These are phyloP conservation scores for Crocodylus rhombifer DNA, from an alignment of 2,797 vertebrate genomes.

Conservation along the genomic window DNA sequence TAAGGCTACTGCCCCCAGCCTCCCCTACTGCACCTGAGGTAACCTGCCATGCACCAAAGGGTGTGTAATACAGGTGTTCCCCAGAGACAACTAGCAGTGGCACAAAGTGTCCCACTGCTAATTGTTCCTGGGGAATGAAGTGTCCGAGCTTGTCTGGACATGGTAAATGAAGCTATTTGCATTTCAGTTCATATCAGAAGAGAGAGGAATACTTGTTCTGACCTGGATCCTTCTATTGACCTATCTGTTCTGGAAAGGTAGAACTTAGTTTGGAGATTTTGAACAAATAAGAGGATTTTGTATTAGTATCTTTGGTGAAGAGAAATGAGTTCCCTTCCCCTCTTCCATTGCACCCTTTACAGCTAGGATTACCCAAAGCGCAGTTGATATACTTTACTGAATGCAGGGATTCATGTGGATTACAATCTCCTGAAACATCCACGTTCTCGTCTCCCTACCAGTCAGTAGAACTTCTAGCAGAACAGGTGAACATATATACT, in stretches of 20 bases:
- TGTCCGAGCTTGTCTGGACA: too few species aligned
- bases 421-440: background rate
- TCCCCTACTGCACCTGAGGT: too few species aligned
- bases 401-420: background rate
- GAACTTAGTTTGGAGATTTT: background rate
- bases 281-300: background rate
- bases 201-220: background rate
- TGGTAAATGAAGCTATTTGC: background rate
- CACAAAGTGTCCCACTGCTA: too few species aligned
- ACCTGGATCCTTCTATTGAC: slow-evolving; percentile 21
- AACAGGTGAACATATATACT: background rate
- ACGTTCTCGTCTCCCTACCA: background rate
- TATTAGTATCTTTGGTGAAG: background rate
- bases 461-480: background rate
- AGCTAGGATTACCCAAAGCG: background rate
- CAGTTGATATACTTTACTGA: background rate
- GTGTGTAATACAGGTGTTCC: too few species aligned
- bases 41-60: too few species aligned
- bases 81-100: too few species aligned
- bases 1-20: too few species aligned
- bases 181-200: slow-evolving; percentile 19
- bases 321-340: background rate
- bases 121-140: too few species aligned
- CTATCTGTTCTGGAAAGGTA: slow-evolving; percentile 20
- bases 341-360: background rate